Percentiles rank a stretch among this genome's conserved stretches.
Evolutionary conservation across 2,888 invertebrate species (phyloP).

Genomic region (Caenorhabditis sinica): DNA sequence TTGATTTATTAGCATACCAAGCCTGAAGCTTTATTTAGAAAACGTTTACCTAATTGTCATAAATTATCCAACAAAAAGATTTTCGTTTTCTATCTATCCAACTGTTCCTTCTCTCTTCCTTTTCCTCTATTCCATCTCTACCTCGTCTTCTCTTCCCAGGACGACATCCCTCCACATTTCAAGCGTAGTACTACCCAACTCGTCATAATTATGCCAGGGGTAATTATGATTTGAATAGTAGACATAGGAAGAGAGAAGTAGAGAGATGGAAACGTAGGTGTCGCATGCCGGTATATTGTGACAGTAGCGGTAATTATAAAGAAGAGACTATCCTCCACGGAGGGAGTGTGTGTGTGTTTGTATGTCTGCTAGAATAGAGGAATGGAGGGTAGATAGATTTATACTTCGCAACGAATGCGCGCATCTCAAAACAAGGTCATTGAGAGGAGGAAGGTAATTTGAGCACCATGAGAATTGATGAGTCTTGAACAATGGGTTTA

Average conservation of each 20-base stretch:
- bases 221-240: slow-evolving; percentile 50
- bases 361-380: not conserved
- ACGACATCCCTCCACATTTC: slow-evolving; percentile 1
- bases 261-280: slow-evolving; percentile 2
- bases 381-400: slow-evolving; percentile 16
- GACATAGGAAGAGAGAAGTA: not conserved
- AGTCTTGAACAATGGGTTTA: slow-evolving; percentile 1
- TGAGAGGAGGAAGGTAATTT: slow-evolving; percentile 22
- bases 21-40: not conserved
- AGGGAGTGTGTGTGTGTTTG: not conserved
- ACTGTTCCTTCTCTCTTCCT: not conserved
- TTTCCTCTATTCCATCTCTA: not conserved
- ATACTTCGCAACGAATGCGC: slow-evolving; percentile 26
- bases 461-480: slow-evolving; percentile 10
- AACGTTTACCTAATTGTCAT: slow-evolving; percentile 11
- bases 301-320: slow-evolving; percentile 49
- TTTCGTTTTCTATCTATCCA: not conserved
- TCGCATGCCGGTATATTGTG: slow-evolving; percentile 37
- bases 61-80: not conserved
- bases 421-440: slow-evolving; percentile 39
- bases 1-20: not conserved
- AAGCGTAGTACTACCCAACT: slow-evolving; percentile 25
- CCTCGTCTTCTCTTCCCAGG: not conserved
- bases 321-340: slow-evolving; percentile 22
- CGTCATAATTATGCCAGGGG: slow-evolving; percentile 42